Conservation (phyloP, 2,113 vertebrate species). For the Bubo bubo region DNA sequence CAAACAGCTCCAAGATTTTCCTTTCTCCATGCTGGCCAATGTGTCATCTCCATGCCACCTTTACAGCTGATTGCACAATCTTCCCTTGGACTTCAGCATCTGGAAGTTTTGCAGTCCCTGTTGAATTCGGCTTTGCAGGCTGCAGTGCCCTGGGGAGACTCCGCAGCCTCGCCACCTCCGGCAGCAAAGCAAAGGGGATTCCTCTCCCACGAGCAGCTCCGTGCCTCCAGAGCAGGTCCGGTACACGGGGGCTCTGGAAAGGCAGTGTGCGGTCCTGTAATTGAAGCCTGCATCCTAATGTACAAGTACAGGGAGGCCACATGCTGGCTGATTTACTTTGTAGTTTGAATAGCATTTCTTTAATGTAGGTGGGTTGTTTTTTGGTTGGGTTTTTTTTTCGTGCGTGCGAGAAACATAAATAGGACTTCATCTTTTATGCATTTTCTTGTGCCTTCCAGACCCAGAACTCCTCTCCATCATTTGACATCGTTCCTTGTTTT, state of each 20-base stretch:
- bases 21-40: neutral
- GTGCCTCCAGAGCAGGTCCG: neutral
- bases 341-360: constrained; percentile 15
- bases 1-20: neutral
- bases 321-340: neutral
- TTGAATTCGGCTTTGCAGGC: neutral
- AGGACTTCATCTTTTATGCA: constrained; percentile 60
- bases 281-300: neutral
- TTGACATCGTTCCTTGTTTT: constrained; percentile 20
- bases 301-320: neutral
- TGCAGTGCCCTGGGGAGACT: neutral
- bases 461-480: constrained; percentile 7
- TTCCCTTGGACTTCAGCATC: neutral
- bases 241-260: neutral
- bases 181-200: neutral
- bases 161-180: fast-evolving
- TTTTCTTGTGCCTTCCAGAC: constrained; percentile 47
- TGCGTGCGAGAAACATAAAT: constrained; percentile 35
- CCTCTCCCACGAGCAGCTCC: neutral
- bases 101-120: neutral
- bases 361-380: constrained; percentile 38
- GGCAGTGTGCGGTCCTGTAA: neutral
- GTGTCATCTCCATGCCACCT: neutral
- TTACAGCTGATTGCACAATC: neutral
- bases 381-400: neutral